These are phyloP conservation scores for Apolygus lucorum DNA, from an alignment of 1,140 invertebrate species.

Conservation along the genomic window DNA sequence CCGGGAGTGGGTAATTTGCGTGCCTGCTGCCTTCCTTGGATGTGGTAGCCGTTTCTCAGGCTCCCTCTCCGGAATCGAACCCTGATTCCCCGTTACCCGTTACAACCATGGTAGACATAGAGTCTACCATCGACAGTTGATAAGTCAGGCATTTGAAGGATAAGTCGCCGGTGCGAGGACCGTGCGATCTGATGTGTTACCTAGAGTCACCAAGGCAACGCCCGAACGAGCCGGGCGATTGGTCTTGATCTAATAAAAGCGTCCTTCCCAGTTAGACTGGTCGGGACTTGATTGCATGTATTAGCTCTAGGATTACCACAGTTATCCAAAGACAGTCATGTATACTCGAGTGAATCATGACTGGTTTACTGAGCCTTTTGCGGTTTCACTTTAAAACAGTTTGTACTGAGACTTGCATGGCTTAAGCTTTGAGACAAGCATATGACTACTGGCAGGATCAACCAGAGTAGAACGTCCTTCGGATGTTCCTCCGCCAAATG, in stretches of 20 bases:
- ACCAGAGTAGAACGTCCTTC: constrained; percentile 40
- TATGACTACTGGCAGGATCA: constrained; percentile 67
- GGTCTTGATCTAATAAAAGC: constrained; percentile 66
- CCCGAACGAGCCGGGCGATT: constrained; percentile 47
- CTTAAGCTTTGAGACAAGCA: constrained; percentile 71
- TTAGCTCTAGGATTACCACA: constrained; percentile 81
- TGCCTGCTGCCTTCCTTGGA: constrained; percentile 86
- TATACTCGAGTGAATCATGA: constrained; percentile 41
- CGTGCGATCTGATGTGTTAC: constrained; percentile 70
- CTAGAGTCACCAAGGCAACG: constrained; percentile 60
- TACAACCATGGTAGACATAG: constrained; percentile 68
- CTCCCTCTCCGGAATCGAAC: constrained; percentile 62
- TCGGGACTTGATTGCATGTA: constrained; percentile 63
- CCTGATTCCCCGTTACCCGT: constrained; percentile 68
- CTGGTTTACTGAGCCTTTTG: constrained; percentile 74
- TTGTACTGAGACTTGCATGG: constrained; percentile 69
- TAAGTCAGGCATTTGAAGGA: constrained; percentile 84
- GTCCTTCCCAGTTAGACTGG: constrained; percentile 52
- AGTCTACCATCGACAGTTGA: constrained; percentile 75
- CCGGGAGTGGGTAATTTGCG: constrained; percentile 78
- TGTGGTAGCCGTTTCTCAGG: constrained; percentile 87
- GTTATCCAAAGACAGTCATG: constrained; percentile 69
- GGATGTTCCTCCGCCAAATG: background rate
- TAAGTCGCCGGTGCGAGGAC: constrained; percentile 60
- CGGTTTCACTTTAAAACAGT: constrained; percentile 60